phyloP scores from a whole-genome alignment of 1,140 invertebrate genomes.

The Lordiphosa collinella region DNA sequence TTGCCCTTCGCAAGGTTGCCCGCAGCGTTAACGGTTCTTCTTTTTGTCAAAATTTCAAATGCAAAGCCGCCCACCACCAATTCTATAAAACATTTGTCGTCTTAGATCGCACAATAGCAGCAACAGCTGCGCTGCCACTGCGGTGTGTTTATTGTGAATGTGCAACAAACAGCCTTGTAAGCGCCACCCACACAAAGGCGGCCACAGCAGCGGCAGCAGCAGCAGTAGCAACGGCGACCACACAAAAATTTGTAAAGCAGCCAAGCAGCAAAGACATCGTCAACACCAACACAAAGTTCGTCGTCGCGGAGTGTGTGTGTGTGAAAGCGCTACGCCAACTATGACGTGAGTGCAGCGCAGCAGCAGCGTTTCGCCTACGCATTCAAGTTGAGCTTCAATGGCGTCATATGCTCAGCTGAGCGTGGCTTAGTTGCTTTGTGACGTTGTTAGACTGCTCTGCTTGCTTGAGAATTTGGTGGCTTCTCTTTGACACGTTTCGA shows the following conservation, averaged over 20 bases:
- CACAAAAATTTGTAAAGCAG: conserved; percentile 62
- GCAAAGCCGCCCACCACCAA: background rate
- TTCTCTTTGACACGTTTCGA: conserved; percentile 5
- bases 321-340: conserved; percentile 14
- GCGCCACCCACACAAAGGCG: conserved; percentile 64
- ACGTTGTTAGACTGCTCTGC: background rate
- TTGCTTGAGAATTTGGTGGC: no score
- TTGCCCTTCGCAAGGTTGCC: conserved; percentile 55
- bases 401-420: conserved; percentile 64
- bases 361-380: conserved; percentile 42
- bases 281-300: conserved; percentile 26
- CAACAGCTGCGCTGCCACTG: conserved; percentile 49
- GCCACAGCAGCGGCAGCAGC: conserved; percentile 4
- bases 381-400: conserved; percentile 56
- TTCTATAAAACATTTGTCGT: conserved; percentile 46
- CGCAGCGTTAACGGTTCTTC: conserved; percentile 26
- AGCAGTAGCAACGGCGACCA: conserved; percentile 29
- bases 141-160: conserved; percentile 50
- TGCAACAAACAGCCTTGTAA: conserved; percentile 61
- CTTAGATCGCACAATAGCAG: conserved; percentile 36
- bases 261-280: conserved; percentile 20
- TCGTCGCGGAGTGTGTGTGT: conserved; percentile 7
- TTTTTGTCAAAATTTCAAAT: background rate
- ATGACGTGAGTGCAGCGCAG: conserved; percentile 49
- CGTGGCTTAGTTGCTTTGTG: conserved; percentile 18